Evolutionary conservation across 1,140 invertebrate genomes (phyloP).

Genomic region (Idris sp.): DNA sequence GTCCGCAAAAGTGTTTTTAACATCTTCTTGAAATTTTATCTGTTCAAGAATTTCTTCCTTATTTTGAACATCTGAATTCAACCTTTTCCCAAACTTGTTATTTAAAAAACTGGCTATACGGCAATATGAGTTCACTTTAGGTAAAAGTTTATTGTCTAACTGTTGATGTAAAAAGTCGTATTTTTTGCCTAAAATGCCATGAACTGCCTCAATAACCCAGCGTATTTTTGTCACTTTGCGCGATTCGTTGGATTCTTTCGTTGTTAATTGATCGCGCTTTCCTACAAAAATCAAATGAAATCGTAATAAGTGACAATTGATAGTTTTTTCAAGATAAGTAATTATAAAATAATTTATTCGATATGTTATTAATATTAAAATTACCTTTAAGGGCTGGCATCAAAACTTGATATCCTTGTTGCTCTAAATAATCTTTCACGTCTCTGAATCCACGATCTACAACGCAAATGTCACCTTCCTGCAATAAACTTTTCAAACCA

Average conservation of each 20-base stretch:
- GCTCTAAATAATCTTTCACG: conserved; percentile 13
- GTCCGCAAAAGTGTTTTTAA: background rate
- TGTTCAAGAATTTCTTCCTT: background rate
- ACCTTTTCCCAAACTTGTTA: background rate
- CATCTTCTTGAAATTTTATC: background rate
- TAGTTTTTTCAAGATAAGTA: no score
- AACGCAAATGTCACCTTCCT: conserved; percentile 52
- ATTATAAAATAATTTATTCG: no score
- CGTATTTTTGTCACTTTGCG: conserved; percentile 10
- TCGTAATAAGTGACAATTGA: no score
- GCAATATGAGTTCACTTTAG: background rate
- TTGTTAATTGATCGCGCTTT: conserved; percentile 11
- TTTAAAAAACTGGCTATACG: background rate
- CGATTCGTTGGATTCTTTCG: conserved; percentile 1
- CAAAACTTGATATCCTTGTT: conserved; percentile 14
- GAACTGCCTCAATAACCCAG: conserved; percentile 16
- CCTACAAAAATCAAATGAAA: no score
- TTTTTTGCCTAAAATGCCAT: conserved; percentile 7
- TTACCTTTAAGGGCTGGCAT: conserved; percentile 14
- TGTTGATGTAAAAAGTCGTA: conserved; percentile 23
- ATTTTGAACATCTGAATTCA: background rate
- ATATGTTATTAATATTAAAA: no score
- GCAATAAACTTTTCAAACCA: conserved; percentile 20
- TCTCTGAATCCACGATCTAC: conserved; percentile 66
- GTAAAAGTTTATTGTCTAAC: conserved; percentile 14